These are phyloP conservation scores for Apostichopus californicus DNA, from an alignment of 35 echinoderm and acorn worm genomes.

Conservation along the genomic window DNA sequence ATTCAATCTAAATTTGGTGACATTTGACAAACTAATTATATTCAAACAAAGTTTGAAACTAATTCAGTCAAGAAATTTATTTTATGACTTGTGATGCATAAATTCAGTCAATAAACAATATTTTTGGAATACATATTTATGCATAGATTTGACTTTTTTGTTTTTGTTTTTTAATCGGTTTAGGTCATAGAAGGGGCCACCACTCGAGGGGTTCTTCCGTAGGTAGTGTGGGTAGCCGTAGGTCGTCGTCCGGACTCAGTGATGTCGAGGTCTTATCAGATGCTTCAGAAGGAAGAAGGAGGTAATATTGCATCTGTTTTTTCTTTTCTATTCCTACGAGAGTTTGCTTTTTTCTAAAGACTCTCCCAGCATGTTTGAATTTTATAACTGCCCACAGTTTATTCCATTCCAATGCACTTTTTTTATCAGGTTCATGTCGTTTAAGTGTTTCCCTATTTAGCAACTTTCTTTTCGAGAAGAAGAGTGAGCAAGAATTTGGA, in stretches of 20 bases:
- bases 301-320: slow-evolving; percentile 9
- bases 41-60: neutral
- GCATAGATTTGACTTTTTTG: neutral
- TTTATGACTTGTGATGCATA: neutral
- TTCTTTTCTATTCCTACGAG: no score
- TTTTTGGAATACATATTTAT: neutral
- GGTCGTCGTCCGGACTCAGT: slow-evolving; percentile 79
- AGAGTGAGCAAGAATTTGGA: no score
- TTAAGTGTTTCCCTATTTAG: no score
- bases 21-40: no score
- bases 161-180: slow-evolving; percentile 14
- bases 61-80: neutral
- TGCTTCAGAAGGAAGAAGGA: slow-evolving; percentile 73
- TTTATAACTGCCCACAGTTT: no score
- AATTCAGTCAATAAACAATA: no score
- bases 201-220: slow-evolving; percentile 76
- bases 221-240: slow-evolving; percentile 70
- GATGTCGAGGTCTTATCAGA: slow-evolving; percentile 85
- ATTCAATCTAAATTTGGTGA: no score
- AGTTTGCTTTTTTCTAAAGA: no score
- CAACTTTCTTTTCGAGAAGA: no score
- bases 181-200: slow-evolving; percentile 50
- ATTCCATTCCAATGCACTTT: no score
- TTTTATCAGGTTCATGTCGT: no score
- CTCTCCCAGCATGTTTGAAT: no score